phyloP scores from a whole-genome alignment of 2,113 vertebrate genomes.

The Forbesichthys agassizii region DNA sequence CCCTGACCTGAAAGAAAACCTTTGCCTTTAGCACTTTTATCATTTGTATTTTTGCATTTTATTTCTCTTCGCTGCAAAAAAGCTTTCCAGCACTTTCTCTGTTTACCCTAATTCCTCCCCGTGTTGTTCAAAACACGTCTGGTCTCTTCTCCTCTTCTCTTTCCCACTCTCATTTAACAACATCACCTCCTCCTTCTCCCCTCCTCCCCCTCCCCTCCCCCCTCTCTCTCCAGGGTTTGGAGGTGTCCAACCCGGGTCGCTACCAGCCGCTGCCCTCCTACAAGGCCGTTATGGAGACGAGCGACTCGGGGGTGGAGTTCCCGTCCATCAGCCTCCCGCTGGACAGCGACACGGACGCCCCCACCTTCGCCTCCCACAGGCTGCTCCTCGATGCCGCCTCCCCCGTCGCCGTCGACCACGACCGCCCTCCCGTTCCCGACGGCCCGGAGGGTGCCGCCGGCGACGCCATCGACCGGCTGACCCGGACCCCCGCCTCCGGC shows the following conservation, averaged over 20 bases:
- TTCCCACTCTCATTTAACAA: neutral
- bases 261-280: slow-evolving; percentile 69
- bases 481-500: slow-evolving; percentile 55
- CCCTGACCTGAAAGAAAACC: slow-evolving; percentile 41
- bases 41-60: neutral
- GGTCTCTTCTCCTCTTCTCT: neutral
- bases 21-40: too few relatives aligned
- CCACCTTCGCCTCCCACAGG: slow-evolving; percentile 67
- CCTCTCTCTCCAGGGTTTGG: slow-evolving; percentile 59
- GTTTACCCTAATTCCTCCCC: neutral
- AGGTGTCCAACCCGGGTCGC: slow-evolving; percentile 71
- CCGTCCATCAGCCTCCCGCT: slow-evolving; percentile 53
- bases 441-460: slow-evolving; percentile 46
- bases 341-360: slow-evolving; percentile 74
- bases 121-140: neutral
- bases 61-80: neutral
- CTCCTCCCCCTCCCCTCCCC: neutral
- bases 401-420: slow-evolving; percentile 34
- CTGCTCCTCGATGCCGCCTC: slow-evolving; percentile 62
- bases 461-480: slow-evolving; percentile 41
- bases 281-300: slow-evolving; percentile 70
- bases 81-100: neutral
- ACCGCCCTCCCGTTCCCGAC: neutral
- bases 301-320: slow-evolving; percentile 75
- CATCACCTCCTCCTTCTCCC: neutral